phyloP scores from a whole-genome alignment of 1,140 invertebrate species.

The Drosophila persimilis region DNA sequence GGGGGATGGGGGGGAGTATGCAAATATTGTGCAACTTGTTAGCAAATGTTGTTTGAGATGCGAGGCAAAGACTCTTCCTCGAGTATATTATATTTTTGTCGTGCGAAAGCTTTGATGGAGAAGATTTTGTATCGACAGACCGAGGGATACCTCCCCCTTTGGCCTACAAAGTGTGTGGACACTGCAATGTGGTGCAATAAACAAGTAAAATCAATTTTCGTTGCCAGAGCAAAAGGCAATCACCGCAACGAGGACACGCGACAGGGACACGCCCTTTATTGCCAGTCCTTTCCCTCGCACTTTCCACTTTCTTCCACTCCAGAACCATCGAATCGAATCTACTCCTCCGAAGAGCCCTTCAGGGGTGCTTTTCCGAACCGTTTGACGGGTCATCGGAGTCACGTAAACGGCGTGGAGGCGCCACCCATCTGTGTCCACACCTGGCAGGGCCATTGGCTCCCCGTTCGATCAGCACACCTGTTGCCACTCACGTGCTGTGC shows the following conservation, averaged over 20 bases:
- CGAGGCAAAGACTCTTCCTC: too few species aligned
- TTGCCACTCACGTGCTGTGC: conserved; percentile 33
- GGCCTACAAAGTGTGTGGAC: conserved; percentile 3
- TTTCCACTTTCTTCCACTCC: too few species aligned
- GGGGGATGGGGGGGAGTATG: conserved; percentile 12
- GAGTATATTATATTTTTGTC: too few species aligned
- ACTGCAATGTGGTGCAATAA: conserved; percentile 63
- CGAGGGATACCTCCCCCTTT: too few species aligned
- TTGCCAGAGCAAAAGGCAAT: conserved; percentile 40
- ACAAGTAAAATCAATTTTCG: conserved; percentile 68
- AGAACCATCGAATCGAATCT: neutral
- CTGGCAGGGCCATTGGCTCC: conserved; percentile 5
- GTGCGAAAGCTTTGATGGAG: too few species aligned
- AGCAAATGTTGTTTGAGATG: neutral
- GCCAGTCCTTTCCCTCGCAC: neutral
- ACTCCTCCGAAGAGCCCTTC: neutral
- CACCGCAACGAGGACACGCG: conserved; percentile 38
- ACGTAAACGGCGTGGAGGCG: neutral
- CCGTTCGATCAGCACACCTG: conserved; percentile 59
- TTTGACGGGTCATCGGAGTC: conserved; percentile 8
- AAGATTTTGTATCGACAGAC: too few species aligned
- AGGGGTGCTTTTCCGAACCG: neutral
- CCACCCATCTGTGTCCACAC: conserved; percentile 1
- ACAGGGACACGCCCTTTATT: conserved; percentile 29
- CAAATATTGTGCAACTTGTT: conserved; percentile 40